Evolutionary conservation across 2,797 vertebrate species (phyloP), one percentile per base, ranked within the genome.

Genomic region (Pteropus rufus): DNA sequence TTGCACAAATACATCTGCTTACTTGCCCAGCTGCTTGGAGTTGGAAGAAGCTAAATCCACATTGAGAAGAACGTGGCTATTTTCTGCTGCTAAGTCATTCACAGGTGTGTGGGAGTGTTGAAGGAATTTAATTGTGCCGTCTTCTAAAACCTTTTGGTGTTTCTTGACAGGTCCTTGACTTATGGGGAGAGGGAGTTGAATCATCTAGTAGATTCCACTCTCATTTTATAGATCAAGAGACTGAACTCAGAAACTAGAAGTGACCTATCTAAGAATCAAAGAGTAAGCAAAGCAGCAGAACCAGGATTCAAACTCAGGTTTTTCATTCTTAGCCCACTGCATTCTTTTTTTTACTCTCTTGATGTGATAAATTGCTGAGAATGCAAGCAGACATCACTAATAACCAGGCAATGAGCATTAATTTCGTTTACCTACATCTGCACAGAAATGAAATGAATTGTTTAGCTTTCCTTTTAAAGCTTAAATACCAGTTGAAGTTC

Each of bases 71-170:
- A 54, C 88, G 34, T 10, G 58, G 58, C 84, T 95, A 92, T 96
- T 95, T 96, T 96, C 95, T 95, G 77, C 73, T 31, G 6, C 56
- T 86, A 95, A 97, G 92, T 93, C 95, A 96, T 97, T 92, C 88
- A 65, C 36, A 64, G 69, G 81, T 86, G 70, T 2, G 15, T 72
- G 91, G 69, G 73, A 86, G 34, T 56, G n/a, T 39, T 49, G 62
- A 82, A 77, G 77, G 75, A 62, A 94, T 89, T 73, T 82, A 81
- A 84, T n/a, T 87, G 65, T 83, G 65, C 86, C 31, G 2, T 75
- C 62, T 93, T 41, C 56, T 90, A 73, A 94, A 94, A 87, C 44
- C 41, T 93, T 91, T 94, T n/a, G 39, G n/a, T 92, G 31, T 85
- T 82, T 93, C 84, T 76, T 39, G 82, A 86, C 52, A 92, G 49